Evolutionary conservation across 37 sponge, comb jelly and placozoan species (phyloP), one percentile per base, ranked within the genome.

Genomic region (Crambe crambe): DNA sequence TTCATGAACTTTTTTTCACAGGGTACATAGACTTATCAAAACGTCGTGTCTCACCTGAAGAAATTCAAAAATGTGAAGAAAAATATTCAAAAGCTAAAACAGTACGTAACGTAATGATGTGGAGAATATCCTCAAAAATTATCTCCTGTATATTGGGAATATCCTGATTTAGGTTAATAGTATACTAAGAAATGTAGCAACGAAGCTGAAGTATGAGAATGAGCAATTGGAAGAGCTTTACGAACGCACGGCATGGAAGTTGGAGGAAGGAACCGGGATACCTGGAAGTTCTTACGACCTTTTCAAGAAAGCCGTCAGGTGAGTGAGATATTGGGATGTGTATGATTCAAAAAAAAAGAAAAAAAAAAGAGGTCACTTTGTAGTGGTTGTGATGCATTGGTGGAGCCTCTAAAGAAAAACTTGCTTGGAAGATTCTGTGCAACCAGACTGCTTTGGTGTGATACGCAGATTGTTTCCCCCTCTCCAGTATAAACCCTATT

Each of bases 11-110:
- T 36, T 73, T 4, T 2, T 43, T 1, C 6, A 29, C 70, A 94
- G 95, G 99, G 8, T 98, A 98, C 58, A 95, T 98, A 74, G 99
- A 98, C 68, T 83, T 98, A 40, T 98, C 99, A 72, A 98, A 98
- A 79, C 70, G 96, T 18, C 61, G 99, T 42, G 99, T 98, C 37
- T 95, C 94, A 21, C 89, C 94, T 23, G 96, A 98, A 72, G 99
- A 98, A 43, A 90, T 95, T 37, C 86, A 90, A 71, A 90, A 93
- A 65, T 96, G 94, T 76, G 96, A 98, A 76, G 99, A 95, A 40
- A 95, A 89, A 78, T 98, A 87, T 74, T 91, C 89, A 69, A 95
- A 93, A 64, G 93, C 90, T 31, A 98, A 95, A 73, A 91, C 96
- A 21, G 97, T 96, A 68, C 60, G 78, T 30, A 56, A 58, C n/a